Conservation (phyloP, 2,797 vertebrate species). For the Muraenolepis orangiensis region DNA sequence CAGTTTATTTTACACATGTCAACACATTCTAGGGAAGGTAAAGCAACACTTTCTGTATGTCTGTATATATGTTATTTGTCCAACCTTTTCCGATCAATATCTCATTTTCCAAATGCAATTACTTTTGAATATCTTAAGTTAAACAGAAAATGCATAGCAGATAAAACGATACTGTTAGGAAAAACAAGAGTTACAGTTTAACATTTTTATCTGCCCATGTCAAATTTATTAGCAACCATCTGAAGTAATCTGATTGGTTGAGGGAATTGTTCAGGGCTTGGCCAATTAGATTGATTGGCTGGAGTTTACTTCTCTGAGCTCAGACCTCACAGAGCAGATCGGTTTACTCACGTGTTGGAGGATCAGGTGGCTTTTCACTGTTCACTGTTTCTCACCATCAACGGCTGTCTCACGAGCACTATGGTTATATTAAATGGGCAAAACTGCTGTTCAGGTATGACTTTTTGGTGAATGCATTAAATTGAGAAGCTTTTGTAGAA, state of each 20-base stretch:
- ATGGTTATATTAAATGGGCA: constrained; percentile 77
- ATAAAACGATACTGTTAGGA: not conserved
- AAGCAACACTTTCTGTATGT: not conserved
- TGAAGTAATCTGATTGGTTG: constrained; percentile 64
- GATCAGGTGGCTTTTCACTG: constrained; percentile 42
- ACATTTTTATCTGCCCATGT: not conserved
- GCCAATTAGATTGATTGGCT: constrained; percentile 73
- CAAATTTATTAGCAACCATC: not conserved
- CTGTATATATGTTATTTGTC: not conserved
- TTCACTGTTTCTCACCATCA: constrained; percentile 50
- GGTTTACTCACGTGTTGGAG: constrained; percentile 47
- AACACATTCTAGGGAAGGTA: not conserved
- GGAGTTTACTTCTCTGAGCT: constrained; percentile 48
- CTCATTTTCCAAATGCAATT: not conserved
- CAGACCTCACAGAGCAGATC: constrained; percentile 21
- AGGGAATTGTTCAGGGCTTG: constrained; percentile 41
- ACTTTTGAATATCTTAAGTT: not conserved
- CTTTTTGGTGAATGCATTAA: not conserved
- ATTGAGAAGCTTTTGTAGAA: not conserved
- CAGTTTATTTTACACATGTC: not conserved
- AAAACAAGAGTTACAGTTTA: not conserved
- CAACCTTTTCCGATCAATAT: not conserved
- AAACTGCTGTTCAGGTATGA: constrained; percentile 72
- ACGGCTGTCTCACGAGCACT: constrained; percentile 41
- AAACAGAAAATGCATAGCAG: not conserved